These are phyloP conservation scores for Zeugodacus cucurbitae DNA, from an alignment of 1,140 invertebrate species.

Conservation along the genomic window DNA sequence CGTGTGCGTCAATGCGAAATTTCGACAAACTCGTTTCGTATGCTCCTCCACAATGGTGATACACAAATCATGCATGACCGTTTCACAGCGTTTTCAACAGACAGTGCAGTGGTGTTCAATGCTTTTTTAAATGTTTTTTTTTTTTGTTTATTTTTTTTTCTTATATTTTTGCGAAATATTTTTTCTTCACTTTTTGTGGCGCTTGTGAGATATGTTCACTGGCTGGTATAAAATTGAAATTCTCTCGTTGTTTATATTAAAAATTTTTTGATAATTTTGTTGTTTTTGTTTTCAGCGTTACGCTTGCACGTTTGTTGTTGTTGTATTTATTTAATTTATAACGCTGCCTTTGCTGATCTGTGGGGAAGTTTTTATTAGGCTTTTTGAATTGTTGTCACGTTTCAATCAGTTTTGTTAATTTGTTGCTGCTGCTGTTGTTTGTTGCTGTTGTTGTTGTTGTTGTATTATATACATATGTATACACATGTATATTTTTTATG, in stretches of 20 bases:
- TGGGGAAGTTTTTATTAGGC: background rate
- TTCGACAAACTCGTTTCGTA: slow-evolving; percentile 45
- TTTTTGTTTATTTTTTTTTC: background rate
- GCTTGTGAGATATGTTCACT: too few species aligned
- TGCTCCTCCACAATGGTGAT: slow-evolving; percentile 45
- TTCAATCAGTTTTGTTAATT: background rate
- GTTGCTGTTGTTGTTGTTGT: background rate
- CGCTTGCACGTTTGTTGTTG: background rate
- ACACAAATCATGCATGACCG: slow-evolving; percentile 45
- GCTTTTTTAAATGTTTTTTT: background rate
- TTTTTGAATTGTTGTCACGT: slow-evolving; percentile 18
- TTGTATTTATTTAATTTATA: background rate
- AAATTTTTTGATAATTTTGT: background rate
- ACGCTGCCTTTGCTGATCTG: background rate
- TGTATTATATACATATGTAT: background rate
- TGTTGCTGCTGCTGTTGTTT: background rate
- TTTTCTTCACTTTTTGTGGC: background rate
- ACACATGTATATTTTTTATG: background rate
- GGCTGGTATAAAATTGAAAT: background rate
- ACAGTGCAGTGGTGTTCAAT: background rate
- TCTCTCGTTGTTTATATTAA: background rate
- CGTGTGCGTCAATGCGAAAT: slow-evolving; percentile 42
- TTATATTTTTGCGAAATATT: background rate
- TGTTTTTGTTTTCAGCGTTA: background rate
- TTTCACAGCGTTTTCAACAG: background rate